These are phyloP conservation scores for Eriosoma lanigerum DNA, from an alignment of 1,140 invertebrate genomes.

Conservation along the genomic window DNA sequence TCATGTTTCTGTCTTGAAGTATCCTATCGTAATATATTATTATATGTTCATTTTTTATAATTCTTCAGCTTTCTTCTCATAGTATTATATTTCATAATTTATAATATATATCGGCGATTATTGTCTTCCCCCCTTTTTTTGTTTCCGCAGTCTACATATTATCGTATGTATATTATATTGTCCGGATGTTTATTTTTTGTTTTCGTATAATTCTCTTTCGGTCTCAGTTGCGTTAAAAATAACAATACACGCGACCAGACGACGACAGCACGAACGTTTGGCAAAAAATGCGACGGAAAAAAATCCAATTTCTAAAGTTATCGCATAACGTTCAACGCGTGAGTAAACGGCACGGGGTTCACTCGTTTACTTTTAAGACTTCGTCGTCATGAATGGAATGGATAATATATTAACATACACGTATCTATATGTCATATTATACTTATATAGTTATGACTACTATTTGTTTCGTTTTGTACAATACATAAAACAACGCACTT, in stretches of 20 bases:
- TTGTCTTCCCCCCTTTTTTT: neutral
- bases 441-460: too few relatives aligned
- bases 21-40: too few relatives aligned
- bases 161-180: neutral
- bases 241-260: constrained; percentile 12
- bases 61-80: too few relatives aligned
- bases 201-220: neutral
- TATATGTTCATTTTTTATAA: too few relatives aligned
- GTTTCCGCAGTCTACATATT: neutral
- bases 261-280: neutral
- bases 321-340: constrained; percentile 7
- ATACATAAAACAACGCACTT: too few relatives aligned
- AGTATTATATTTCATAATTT: too few relatives aligned
- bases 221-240: constrained; percentile 24
- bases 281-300: neutral
- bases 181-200: neutral
- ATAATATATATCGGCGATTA: too few relatives aligned
- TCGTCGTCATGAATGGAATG: neutral
- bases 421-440: too few relatives aligned
- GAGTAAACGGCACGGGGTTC: neutral
- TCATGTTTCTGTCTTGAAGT: too few relatives aligned
- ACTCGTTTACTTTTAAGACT: neutral
- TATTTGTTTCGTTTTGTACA: too few relatives aligned
- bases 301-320: constrained; percentile 12
- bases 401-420: neutral